phyloP scores from a whole-genome alignment of 2,888 invertebrate species.

The Ornithoptera priamus region DNA sequence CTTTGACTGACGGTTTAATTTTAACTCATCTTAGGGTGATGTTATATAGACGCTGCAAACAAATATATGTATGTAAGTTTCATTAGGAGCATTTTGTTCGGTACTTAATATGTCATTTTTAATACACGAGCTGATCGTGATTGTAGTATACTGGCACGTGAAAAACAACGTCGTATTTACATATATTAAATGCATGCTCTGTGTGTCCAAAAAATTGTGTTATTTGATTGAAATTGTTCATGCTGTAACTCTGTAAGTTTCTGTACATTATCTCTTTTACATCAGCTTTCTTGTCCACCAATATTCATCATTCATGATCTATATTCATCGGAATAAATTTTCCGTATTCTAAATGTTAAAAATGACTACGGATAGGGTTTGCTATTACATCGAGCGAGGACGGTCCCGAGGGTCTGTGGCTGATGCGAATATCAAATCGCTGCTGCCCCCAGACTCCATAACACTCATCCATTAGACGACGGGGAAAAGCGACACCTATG shows the following conservation, averaged over 20 bases:
- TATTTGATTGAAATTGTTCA: background rate
- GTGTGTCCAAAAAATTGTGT: background rate
- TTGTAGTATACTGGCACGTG: no score
- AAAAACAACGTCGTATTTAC: no score
- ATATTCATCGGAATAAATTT: conserved; percentile 49
- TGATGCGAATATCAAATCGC: conserved; percentile 77
- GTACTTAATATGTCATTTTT: background rate
- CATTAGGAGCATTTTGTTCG: conserved; percentile 1
- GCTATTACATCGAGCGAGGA: conserved; percentile 66
- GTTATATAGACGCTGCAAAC: conserved; percentile 30
- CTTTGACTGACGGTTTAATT: conserved; percentile 79
- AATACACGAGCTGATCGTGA: no score
- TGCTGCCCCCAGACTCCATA: conserved; percentile 71
- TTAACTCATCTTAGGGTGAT: conserved; percentile 60
- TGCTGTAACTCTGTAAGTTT: background rate
- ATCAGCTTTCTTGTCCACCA: conserved; percentile 30
- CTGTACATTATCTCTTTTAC: background rate
- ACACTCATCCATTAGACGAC: conserved; percentile 68
- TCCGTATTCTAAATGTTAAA: conserved; percentile 55
- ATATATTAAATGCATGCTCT: background rate
- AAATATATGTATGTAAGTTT: conserved; percentile 13
- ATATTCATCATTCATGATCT: conserved; percentile 38
- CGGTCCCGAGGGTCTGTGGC: conserved; percentile 61
- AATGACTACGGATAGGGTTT: conserved; percentile 55
- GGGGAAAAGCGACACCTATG: conserved; percentile 58